Base-by-base conservation (phyloP, 30 jellyfish, hydroid and myxozoan genomes). In the Cassiopea xamachana region DNA sequence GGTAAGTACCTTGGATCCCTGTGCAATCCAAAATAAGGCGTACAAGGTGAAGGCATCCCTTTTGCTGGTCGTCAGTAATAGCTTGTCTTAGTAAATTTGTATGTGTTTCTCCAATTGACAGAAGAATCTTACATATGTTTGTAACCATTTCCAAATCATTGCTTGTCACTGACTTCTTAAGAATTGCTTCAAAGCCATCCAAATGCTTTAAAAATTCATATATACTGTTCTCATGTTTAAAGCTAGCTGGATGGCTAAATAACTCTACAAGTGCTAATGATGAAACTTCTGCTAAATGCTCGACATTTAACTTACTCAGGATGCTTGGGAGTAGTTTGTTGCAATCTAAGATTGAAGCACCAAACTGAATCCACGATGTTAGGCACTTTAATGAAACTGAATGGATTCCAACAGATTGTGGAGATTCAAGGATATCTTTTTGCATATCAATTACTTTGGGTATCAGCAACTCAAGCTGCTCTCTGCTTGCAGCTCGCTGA, bases 361-460 rank as follows among this genome's bases (percentile, higher is more conserved):
- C 98, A 89, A 93, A 93, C 84, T 84, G 92, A n/a, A 93, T 77
- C 98, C 98, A 93, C 43, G 97, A 75, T 44, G 49, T 50, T 49
- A 88, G 47, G 71, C 98, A 88, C 58, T 73, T 77, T 79, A 93
- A 46, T 14, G 95, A 58, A 1, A 87, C 87, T 6, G 80, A 49
- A 58, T 80, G 80, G 17, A 74, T 16, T 1, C 70, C 48, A 17
- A 79, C 64, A 1, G 77, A 50, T 0, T 77, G 87, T 18, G 75
- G 71, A 18, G 91, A 60, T 7, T 69, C 87, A 2, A 93, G 76
- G 18, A 85, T 76, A 7, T 48, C 49, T 2, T 93, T 69, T 10
- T 79, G 71, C 90, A 93, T 79, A 13, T 48, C 78, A 62, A 93
- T 75, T 1, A 93, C 77, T 67, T 72, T 73, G 2, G 97, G 90